phyloP scores from a whole-genome alignment of 2,888 invertebrate genomes.

The Drosophila demipolita region DNA sequence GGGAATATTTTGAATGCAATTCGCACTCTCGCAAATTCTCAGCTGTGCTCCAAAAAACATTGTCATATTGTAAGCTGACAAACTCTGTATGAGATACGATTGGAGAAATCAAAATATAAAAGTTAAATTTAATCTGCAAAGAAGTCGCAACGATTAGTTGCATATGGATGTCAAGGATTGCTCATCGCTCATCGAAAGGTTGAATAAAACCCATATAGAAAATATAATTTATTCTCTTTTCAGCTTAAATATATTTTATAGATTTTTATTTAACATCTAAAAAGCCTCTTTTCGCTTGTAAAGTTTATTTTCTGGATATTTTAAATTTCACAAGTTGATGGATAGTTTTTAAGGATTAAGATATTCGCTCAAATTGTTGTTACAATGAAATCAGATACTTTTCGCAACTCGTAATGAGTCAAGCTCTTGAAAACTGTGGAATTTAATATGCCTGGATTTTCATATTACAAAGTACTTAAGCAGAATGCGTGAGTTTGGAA shows the following conservation, averaged over 20 bases:
- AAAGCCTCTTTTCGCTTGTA: not conserved
- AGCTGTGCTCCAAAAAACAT: conserved; percentile 31
- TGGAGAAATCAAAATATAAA: not conserved
- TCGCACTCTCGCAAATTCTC: conserved; percentile 66
- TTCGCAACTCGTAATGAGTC: not conserved
- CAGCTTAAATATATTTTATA: not conserved
- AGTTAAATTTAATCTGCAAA: not conserved
- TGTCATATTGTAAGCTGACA: conserved; percentile 7
- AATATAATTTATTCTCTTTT: not conserved
- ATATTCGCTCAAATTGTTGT: not conserved
- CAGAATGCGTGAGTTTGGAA: not conserved
- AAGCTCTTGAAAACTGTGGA: not conserved
- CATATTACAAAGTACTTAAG: not conserved
- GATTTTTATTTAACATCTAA: not conserved
- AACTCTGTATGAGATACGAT: not conserved
- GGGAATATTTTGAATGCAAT: conserved; percentile 57
- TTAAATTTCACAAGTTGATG: not conserved
- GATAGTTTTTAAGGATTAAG: not conserved
- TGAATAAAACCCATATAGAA: not conserved
- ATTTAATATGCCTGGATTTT: not conserved
- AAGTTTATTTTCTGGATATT: not conserved
- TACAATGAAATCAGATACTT: not conserved
- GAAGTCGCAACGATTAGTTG: not conserved
- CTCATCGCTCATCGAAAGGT: not conserved
- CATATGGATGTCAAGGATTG: not conserved